A percentile compares a stretch with the other conserved stretches of the same genome.
phyloP scores from a whole-genome alignment of 1,140 invertebrate species.

The Trichoplusia ni region DNA sequence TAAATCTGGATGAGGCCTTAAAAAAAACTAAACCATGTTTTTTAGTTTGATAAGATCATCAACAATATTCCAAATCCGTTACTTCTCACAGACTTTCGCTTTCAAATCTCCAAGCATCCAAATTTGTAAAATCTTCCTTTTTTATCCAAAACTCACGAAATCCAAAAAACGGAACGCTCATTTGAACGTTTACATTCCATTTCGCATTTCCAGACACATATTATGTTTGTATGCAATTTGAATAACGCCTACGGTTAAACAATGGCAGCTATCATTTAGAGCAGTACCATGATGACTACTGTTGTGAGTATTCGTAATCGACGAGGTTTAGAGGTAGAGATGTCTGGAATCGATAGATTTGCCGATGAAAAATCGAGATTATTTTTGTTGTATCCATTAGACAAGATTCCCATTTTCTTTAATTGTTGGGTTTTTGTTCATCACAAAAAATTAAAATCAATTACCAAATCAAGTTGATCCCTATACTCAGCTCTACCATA shows the following conservation, averaged over 20 bases:
- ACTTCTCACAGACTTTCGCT: too few species aligned
- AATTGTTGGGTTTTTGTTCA: too few species aligned
- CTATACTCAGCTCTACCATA: too few species aligned
- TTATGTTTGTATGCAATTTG: constrained; percentile 41
- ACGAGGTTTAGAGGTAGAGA: background rate
- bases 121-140: too few species aligned
- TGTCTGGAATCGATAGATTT: background rate
- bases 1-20: too few species aligned
- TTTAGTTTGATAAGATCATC: too few species aligned
- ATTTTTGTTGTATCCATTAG: background rate
- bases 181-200: constrained; percentile 24
- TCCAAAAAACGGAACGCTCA: background rate
- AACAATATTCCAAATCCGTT: too few species aligned
- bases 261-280: constrained; percentile 59
- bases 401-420: too few species aligned
- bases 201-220: constrained; percentile 29
- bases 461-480: too few species aligned
- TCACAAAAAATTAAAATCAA: too few species aligned
- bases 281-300: constrained; percentile 63
- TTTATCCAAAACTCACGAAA: background rate
- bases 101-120: background rate
- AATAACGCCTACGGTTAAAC: constrained; percentile 59
- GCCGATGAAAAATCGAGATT: background rate
- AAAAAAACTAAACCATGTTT: too few species aligned
- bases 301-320: constrained; percentile 35